phyloP scores from a whole-genome alignment of 2,113 vertebrate genomes.

The Haemorhous mexicanus region DNA sequence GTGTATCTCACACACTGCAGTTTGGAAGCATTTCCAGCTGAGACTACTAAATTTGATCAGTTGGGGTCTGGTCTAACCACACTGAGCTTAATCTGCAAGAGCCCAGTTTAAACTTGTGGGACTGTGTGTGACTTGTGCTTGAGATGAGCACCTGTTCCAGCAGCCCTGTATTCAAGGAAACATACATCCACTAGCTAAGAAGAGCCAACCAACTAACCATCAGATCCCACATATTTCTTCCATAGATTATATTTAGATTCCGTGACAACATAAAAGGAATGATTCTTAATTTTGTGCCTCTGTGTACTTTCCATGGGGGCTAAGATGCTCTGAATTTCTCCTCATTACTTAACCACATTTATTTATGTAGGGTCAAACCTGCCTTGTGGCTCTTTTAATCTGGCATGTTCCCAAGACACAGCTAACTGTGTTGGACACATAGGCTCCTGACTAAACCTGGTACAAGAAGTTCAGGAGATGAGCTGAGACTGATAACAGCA shows the following conservation, averaged over 20 bases:
- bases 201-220: background rate
- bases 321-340: background rate
- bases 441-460: background rate
- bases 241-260: background rate
- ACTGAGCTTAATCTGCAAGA: background rate
- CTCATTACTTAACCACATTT: background rate
- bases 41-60: background rate
- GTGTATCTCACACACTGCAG: rapidly evolving
- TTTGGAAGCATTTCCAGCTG: background rate
- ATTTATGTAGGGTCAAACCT: background rate
- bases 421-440: background rate
- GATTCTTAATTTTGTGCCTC: background rate
- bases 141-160: background rate
- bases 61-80: background rate
- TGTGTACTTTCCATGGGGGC: background rate
- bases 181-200: background rate
- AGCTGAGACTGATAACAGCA: background rate
- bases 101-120: background rate
- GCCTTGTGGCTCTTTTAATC: background rate
- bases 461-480: background rate
- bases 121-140: background rate
- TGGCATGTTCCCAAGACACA: background rate
- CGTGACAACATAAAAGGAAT: background rate
- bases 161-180: background rate
- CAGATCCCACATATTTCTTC: background rate